Conservation (phyloP, 2,888 invertebrate species). For the Cerceris rybyensis region DNA sequence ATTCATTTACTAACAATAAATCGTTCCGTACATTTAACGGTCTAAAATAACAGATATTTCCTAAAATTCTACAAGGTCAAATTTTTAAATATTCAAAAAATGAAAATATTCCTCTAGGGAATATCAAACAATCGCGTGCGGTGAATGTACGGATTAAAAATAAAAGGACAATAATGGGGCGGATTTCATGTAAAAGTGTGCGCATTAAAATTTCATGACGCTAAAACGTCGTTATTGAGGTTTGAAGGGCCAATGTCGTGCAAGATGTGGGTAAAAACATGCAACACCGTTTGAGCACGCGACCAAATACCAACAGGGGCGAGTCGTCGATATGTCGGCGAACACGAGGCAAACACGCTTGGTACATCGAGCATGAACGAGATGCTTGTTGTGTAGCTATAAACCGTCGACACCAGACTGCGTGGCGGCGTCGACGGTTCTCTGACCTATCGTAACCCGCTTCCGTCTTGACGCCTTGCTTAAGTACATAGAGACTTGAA, state of each 20-base stretch:
- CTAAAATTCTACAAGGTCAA: too few relatives aligned
- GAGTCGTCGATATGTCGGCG: conserved; percentile 2
- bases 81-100: too few relatives aligned
- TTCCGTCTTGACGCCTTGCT: background rate
- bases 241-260: background rate
- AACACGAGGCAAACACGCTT: background rate
- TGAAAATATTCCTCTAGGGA: too few relatives aligned
- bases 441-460: background rate
- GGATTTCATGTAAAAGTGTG: background rate
- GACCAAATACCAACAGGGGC: conserved; percentile 1
- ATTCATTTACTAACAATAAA: too few relatives aligned
- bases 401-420: background rate
- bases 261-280: background rate
- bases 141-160: background rate
- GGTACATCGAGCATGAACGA: too few relatives aligned
- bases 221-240: background rate
- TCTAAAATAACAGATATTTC: too few relatives aligned
- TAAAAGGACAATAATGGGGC: background rate
- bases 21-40: too few relatives aligned
- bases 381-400: background rate
- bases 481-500: too few relatives aligned
- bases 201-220: background rate
- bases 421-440: background rate
- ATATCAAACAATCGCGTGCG: too few relatives aligned
- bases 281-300: background rate